Percentiles rank a stretch among this genome's conserved stretches.
Evolutionary conservation across 2,888 invertebrate species (phyloP).

Genomic region (Cremastinae sp.): DNA sequence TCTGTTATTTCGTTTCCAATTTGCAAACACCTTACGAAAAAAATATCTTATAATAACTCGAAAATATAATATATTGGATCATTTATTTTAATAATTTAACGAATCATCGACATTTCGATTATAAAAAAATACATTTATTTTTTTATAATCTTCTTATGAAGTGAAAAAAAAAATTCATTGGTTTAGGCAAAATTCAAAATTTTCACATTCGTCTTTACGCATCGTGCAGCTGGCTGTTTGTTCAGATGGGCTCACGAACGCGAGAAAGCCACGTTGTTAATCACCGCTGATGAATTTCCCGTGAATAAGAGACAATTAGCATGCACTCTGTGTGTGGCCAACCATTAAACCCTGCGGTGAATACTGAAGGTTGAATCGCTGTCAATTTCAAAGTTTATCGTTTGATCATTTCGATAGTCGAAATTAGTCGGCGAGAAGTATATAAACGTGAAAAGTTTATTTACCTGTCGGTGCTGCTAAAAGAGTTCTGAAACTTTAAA

Average conservation of each 20-base stretch:
- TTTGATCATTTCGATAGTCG: constrained; percentile 55
- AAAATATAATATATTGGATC: too few species aligned
- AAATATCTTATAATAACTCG: too few species aligned
- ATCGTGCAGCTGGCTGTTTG: not conserved
- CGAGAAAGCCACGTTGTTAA: constrained; percentile 58
- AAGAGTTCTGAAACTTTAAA: not conserved
- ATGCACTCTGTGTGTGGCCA: constrained; percentile 61
- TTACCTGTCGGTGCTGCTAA: constrained; percentile 17
- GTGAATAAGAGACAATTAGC: constrained; percentile 64
- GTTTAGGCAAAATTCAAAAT: too few species aligned
- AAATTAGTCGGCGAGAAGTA: constrained; percentile 3
- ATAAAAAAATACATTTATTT: too few species aligned
- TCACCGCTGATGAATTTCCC: constrained; percentile 67
- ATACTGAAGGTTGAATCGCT: constrained; percentile 44
- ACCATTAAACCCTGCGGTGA: constrained; percentile 56
- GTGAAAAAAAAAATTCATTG: constrained; percentile 2
- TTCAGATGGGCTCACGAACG: not conserved
- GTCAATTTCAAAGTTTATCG: constrained; percentile 52
- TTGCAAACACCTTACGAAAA: too few species aligned
- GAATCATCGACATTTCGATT: too few species aligned
- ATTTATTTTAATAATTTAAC: too few species aligned
- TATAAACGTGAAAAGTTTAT: constrained; percentile 1
- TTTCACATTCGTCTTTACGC: not conserved
- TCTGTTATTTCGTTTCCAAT: too few species aligned
- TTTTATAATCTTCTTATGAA: not conserved